phyloP scores from a whole-genome alignment of 2,888 invertebrate genomes.

The Phaedon cochleariae region DNA sequence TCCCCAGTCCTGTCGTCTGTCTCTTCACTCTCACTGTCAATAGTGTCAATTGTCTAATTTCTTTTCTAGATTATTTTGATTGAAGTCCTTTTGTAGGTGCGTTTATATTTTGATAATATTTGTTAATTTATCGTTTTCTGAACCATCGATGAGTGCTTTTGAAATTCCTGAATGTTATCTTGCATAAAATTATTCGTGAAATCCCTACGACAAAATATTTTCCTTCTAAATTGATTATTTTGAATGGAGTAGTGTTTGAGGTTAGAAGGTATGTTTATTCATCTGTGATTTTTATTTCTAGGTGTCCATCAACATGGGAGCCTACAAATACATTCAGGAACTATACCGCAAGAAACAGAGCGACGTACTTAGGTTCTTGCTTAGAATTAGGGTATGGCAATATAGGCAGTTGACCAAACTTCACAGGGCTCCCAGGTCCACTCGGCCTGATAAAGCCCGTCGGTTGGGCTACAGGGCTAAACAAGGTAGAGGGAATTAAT shows the following conservation, averaged over 20 bases:
- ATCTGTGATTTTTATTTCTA: constrained; percentile 24
- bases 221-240: not conserved
- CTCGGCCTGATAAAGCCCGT: constrained; percentile 98
- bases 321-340: constrained; percentile 99
- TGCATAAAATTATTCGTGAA: not conserved
- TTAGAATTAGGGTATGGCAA: constrained; percentile 98
- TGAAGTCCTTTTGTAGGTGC: no score
- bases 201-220: not conserved
- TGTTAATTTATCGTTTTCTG: no score
- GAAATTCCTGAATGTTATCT: not conserved
- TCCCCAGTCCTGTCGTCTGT: no score
- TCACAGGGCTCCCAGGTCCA: constrained; percentile 94
- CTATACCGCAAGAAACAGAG: constrained; percentile 99
- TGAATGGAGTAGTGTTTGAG: constrained; percentile 23
- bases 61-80: no score
- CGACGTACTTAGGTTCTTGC: constrained; percentile 97
- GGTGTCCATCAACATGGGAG: constrained; percentile 80
- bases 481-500: constrained; percentile 76
- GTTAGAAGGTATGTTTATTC: constrained; percentile 33
- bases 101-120: no score
- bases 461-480: constrained; percentile 97
- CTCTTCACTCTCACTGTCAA: no score
- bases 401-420: constrained; percentile 96
- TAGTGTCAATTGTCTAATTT: no score
- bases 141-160: not conserved